Evolutionary conservation across 2,888 invertebrate genomes (phyloP).

Genomic region (Lepidonotus clava): DNA sequence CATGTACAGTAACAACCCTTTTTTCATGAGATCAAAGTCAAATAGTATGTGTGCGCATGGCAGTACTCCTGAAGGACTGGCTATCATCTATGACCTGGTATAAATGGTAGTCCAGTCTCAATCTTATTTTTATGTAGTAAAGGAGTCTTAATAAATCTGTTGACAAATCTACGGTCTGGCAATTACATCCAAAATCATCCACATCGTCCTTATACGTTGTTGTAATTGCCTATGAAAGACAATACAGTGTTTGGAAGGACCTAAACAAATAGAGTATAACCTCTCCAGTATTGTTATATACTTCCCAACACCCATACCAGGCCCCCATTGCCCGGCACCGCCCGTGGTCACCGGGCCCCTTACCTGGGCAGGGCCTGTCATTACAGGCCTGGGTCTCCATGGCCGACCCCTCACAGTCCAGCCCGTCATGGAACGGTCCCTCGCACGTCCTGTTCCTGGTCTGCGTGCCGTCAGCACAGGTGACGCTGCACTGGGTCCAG

Average conservation of each 20-base stretch:
- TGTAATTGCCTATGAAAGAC: too few relatives aligned
- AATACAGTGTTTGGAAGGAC: too few relatives aligned
- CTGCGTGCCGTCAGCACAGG: slow-evolving; percentile 74
- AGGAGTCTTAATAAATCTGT: too few relatives aligned
- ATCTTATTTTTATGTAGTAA: too few relatives aligned
- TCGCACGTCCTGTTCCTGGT: slow-evolving; percentile 69
- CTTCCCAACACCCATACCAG: neutral
- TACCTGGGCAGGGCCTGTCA: slow-evolving; percentile 60
- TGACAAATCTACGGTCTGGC: too few relatives aligned
- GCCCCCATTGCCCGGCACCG: neutral
- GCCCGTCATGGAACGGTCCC: slow-evolving; percentile 72
- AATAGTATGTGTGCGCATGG: too few relatives aligned
- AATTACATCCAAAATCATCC: too few relatives aligned
- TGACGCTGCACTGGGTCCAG: slow-evolving; percentile 73
- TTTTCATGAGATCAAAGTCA: too few relatives aligned
- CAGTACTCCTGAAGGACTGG: neutral
- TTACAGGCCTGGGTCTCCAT: slow-evolving; percentile 49
- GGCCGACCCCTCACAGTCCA: slow-evolving; percentile 69
- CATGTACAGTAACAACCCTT: neutral
- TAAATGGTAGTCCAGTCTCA: too few relatives aligned
- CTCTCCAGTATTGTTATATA: neutral
- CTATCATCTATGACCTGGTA: neutral
- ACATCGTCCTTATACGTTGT: too few relatives aligned
- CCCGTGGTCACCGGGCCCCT: neutral
- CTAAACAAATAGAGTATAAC: too few relatives aligned